These are phyloP conservation scores for Scaptomyza montana DNA, from an alignment of 1,140 invertebrate genomes.

Conservation along the genomic window DNA sequence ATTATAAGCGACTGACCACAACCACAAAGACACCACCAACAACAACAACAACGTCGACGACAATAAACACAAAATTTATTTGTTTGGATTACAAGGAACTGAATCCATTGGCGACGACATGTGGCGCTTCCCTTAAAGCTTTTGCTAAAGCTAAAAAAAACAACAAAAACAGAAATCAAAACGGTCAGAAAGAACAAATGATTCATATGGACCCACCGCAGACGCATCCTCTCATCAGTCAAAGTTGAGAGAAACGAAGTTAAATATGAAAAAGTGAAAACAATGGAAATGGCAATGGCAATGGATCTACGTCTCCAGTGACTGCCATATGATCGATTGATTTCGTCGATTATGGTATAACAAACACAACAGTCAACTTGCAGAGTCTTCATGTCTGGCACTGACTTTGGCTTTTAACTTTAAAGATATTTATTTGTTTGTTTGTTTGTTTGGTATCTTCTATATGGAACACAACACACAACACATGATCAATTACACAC, in stretches of 20 bases:
- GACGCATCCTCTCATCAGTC: conserved; percentile 58
- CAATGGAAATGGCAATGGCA: conserved; percentile 38
- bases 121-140: conserved; percentile 59
- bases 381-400: conserved; percentile 27
- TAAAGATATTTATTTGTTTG: conserved; percentile 52
- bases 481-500: conserved; percentile 78
- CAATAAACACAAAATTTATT: conserved; percentile 55
- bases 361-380: conserved; percentile 33
- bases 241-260: conserved; percentile 26
- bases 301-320: conserved; percentile 14
- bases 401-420: no score
- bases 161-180: conserved; percentile 14
- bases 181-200: conserved; percentile 1
- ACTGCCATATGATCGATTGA: conserved; percentile 68
- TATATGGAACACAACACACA: conserved; percentile 52
- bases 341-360: conserved; percentile 78
- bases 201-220: conserved; percentile 54
- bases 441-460: conserved; percentile 69
- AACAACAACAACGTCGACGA: conserved; percentile 29
- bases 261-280: conserved; percentile 64
- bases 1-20: conserved; percentile 66
- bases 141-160: conserved; percentile 15
- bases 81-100: conserved; percentile 69
- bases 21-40: neutral
- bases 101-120: conserved; percentile 57